Evolutionary conservation across 2,113 vertebrate genomes (phyloP).

Genomic region (Choloepus hoffmanni): DNA sequence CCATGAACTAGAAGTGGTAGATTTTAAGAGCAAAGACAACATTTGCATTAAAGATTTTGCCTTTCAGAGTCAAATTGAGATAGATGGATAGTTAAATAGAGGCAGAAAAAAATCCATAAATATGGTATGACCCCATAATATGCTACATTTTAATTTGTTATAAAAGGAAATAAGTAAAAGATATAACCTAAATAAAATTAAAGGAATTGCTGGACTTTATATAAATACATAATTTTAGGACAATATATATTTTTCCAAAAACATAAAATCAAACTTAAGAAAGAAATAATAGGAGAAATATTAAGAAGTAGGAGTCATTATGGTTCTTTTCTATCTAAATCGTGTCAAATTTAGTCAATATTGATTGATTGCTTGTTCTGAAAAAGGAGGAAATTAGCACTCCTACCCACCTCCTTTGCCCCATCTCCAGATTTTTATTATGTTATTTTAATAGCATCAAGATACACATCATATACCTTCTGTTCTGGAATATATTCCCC

Average conservation of each 20-base stretch:
- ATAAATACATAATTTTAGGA: slow-evolving; percentile 37
- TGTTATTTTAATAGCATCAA: slow-evolving; percentile 69
- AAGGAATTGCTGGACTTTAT: background rate
- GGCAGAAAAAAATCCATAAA: slow-evolving; percentile 19
- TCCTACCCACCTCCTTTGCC: slow-evolving; percentile 42
- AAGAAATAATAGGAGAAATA: slow-evolving; percentile 6
- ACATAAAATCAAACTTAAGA: slow-evolving; percentile 54
- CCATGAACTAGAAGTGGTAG: background rate
- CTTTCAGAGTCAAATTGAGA: background rate
- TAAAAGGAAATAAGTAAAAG: background rate
- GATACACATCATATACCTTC: slow-evolving; percentile 63
- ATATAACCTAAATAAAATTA: background rate
- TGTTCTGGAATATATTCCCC: slow-evolving; percentile 58
- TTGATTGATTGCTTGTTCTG: slow-evolving; percentile 73
- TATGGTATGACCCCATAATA: background rate
- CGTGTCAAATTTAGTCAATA: slow-evolving; percentile 70
- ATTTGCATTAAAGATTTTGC: slow-evolving; percentile 12
- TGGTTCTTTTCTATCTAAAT: slow-evolving; percentile 56
- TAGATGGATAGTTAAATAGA: background rate
- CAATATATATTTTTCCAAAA: background rate
- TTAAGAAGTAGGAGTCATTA: slow-evolving; percentile 50
- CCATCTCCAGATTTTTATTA: slow-evolving; percentile 70
- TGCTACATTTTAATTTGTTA: background rate
- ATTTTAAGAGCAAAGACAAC: slow-evolving; percentile 10
- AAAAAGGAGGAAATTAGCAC: slow-evolving; percentile 71